phyloP scores from a whole-genome alignment of 2,113 vertebrate genomes.

The Sula dactylatra region DNA sequence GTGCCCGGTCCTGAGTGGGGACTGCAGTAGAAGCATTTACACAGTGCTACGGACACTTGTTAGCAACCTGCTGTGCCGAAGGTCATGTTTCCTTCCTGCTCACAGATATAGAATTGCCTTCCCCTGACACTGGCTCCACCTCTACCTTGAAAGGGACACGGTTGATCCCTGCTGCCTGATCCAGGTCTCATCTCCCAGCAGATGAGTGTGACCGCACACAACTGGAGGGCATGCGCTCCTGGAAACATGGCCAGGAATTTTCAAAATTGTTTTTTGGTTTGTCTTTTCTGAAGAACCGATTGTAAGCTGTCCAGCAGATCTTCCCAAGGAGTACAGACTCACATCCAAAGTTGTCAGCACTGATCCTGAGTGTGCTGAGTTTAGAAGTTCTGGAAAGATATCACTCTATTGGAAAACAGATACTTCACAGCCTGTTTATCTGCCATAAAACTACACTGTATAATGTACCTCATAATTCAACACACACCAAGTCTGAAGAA shows the following conservation, averaged over 20 bases:
- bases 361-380: neutral
- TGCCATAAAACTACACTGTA: neutral
- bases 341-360: neutral
- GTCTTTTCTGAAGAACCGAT: neutral
- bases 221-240: neutral
- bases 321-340: neutral
- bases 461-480: neutral
- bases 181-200: neutral
- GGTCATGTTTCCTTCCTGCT: constrained; percentile 23
- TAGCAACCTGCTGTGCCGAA: neutral
- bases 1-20: neutral
- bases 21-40: neutral
- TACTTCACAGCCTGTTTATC: neutral
- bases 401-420: neutral
- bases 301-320: neutral
- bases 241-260: neutral
- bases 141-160: neutral
- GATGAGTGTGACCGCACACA: neutral
- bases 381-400: neutral
- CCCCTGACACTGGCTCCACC: neutral
- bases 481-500: neutral
- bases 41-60: neutral
- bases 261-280: neutral
- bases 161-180: neutral
- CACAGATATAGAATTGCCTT: neutral